Evolutionary conservation across 2,113 vertebrate species (phyloP).

Genomic region (Oceanites oceanicus): DNA sequence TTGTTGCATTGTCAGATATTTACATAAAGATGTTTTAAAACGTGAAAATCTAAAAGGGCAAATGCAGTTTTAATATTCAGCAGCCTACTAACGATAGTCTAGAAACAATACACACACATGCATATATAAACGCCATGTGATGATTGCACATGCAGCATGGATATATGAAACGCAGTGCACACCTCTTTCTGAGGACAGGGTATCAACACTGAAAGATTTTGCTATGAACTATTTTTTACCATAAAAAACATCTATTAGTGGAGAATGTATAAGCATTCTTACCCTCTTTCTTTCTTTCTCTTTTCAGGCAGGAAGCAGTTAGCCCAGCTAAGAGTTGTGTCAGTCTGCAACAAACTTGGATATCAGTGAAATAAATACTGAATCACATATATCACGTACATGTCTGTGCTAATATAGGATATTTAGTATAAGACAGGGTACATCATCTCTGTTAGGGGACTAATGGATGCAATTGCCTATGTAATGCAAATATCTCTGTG

Average conservation of each 20-base stretch:
- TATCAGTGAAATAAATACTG: neutral
- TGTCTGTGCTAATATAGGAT: too few relatives aligned
- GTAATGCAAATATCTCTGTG: too few relatives aligned
- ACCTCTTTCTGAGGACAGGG: too few relatives aligned
- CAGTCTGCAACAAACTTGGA: neutral
- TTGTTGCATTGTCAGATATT: neutral
- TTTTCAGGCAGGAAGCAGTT: neutral
- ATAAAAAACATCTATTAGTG: neutral
- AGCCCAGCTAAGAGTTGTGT: neutral
- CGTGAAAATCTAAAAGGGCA: neutral
- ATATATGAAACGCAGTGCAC: fast-evolving
- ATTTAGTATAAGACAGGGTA: neutral
- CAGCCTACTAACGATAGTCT: neutral
- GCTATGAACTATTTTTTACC: neutral
- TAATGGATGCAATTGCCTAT: neutral
- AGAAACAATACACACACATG: too few relatives aligned
- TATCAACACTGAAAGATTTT: neutral
- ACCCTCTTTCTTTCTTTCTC: neutral
- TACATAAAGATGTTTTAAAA: neutral
- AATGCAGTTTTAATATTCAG: neutral
- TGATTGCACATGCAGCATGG: too few relatives aligned
- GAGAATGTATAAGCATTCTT: neutral
- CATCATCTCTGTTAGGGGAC: neutral
- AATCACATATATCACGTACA: fast-evolving
- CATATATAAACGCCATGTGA: too few relatives aligned